Evolutionary conservation across 2,888 invertebrate genomes (phyloP).

Genomic region (Plutella xylostella): DNA sequence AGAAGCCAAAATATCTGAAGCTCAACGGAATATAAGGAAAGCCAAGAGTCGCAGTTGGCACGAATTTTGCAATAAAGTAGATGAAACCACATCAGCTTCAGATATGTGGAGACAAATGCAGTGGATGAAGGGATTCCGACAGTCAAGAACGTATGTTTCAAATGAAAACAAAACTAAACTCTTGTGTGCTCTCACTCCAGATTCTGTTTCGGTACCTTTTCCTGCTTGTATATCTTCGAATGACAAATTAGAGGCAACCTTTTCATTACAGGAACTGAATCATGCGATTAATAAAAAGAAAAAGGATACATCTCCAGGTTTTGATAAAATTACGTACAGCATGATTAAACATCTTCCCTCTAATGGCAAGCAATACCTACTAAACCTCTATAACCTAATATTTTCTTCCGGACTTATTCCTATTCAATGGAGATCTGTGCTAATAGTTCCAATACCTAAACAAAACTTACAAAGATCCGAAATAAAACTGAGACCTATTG

Average conservation of each 20-base stretch:
- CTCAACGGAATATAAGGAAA: constrained; percentile 13
- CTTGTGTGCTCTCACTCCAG: constrained; percentile 12
- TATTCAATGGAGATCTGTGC: constrained; percentile 18
- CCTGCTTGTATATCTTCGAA: background rate
- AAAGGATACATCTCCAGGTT: constrained; percentile 4
- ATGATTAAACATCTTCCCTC: constrained; percentile 3
- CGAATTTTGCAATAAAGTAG: constrained; percentile 13
- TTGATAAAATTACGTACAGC: background rate
- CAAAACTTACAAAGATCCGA: constrained; percentile 18
- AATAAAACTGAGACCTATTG: background rate
- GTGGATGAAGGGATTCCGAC: constrained; percentile 13
- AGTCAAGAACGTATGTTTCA: background rate
- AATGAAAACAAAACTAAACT: constrained; percentile 10
- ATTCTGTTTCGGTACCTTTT: background rate
- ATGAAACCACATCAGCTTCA: constrained; percentile 8
- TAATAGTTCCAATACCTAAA: constrained; percentile 13
- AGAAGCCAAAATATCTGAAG: constrained; percentile 5
- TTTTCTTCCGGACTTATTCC: constrained; percentile 13
- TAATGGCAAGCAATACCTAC: background rate
- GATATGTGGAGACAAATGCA: constrained; percentile 18
- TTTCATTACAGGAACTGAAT: constrained; percentile 1
- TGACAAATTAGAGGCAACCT: background rate
- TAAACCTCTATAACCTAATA: background rate
- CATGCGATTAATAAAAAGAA: background rate
- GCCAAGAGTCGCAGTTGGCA: constrained; percentile 15